These are phyloP conservation scores for Microtus pennsylvanicus DNA, from an alignment of 2,113 vertebrate species.

Conservation along the genomic window DNA sequence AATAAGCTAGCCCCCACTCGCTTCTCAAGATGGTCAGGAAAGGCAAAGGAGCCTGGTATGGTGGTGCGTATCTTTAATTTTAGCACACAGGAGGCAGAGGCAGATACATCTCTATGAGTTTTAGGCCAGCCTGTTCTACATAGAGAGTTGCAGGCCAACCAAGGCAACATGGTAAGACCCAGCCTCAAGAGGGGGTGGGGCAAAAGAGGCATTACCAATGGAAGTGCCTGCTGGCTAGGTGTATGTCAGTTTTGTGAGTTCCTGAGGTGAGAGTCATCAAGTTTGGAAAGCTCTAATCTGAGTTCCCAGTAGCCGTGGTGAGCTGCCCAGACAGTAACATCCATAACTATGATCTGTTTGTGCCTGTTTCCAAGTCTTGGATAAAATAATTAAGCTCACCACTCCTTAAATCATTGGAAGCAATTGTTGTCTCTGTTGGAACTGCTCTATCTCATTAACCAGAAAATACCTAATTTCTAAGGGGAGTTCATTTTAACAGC, in stretches of 20 bases:
- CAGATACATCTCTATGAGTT: neutral
- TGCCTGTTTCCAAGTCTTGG: slow-evolving; percentile 46
- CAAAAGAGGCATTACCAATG: neutral
- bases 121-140: neutral
- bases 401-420: slow-evolving; percentile 56
- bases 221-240: neutral
- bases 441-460: slow-evolving; percentile 68
- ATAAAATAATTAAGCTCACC: slow-evolving; percentile 59
- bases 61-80: neutral
- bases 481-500: slow-evolving; percentile 53
- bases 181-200: neutral
- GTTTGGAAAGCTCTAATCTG: neutral
- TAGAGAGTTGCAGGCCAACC: neutral
- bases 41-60: neutral
- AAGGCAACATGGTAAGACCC: neutral
- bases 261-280: neutral
- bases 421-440: slow-evolving; percentile 59
- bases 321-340: slow-evolving; percentile 2
- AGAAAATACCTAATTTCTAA: slow-evolving; percentile 69
- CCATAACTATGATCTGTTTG: neutral
- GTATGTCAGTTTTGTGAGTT: neutral
- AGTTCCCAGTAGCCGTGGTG: neutral
- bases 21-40: neutral
- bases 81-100: neutral
- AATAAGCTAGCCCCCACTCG: neutral